These are phyloP conservation scores for Ciconia boyciana DNA, from an alignment of 2,113 vertebrate species.

Conservation along the genomic window DNA sequence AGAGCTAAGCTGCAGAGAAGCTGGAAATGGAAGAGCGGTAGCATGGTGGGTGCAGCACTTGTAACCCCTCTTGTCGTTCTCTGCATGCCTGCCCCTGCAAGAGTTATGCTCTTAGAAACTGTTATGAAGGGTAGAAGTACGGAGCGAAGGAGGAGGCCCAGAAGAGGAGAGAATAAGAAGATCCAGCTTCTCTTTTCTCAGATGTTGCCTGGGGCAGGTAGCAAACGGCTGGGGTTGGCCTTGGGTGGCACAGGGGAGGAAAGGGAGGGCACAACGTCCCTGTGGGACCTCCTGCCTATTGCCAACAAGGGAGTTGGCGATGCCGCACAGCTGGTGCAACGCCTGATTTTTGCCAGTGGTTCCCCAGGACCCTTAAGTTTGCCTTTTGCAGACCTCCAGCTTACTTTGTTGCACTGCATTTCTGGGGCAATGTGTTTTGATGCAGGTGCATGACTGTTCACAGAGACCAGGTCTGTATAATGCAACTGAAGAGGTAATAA, in stretches of 20 bases:
- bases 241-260: background rate
- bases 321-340: background rate
- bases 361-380: background rate
- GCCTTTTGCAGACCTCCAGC: background rate
- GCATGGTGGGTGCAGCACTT: background rate
- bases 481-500: background rate
- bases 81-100: background rate
- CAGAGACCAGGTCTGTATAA: background rate
- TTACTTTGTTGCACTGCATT: fast-evolving
- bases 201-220: background rate
- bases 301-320: fast-evolving
- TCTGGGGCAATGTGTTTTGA: background rate
- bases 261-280: fast-evolving
- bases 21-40: fast-evolving
- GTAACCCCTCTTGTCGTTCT: background rate
- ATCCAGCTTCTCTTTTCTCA: background rate
- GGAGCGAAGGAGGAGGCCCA: background rate
- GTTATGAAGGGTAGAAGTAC: background rate
- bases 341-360: background rate
- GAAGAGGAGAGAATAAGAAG: background rate
- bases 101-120: background rate
- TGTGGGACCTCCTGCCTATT: fast-evolving
- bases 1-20: background rate
- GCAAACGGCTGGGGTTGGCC: background rate
- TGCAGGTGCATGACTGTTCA: fast-evolving